Evolutionary conservation across 2,797 vertebrate species (phyloP).

Genomic region (Manis javanica): DNA sequence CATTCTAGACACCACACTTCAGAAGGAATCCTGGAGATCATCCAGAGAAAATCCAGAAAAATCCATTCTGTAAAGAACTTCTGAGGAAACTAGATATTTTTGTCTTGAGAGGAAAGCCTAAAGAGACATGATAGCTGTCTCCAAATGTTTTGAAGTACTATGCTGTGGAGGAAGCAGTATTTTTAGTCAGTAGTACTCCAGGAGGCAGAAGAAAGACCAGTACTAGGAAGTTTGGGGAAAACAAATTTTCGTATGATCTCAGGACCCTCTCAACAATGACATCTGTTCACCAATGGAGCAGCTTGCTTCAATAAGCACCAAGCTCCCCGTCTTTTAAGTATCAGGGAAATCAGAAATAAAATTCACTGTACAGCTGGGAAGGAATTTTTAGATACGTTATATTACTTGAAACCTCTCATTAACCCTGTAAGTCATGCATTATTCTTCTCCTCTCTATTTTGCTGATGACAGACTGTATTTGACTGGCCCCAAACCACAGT

Average conservation of each 20-base stretch:
- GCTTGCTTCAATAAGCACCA: neutral
- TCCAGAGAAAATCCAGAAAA: constrained; percentile 23
- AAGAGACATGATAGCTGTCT: constrained; percentile 55
- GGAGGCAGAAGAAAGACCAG: constrained; percentile 37
- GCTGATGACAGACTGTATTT: constrained; percentile 31
- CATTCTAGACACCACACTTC: constrained; percentile 9
- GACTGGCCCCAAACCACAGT: constrained; percentile 13
- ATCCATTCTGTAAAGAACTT: constrained; percentile 41
- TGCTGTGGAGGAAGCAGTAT: constrained; percentile 57
- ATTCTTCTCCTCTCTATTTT: constrained; percentile 18
- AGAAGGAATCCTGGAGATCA: constrained; percentile 44
- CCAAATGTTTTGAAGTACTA: constrained; percentile 69
- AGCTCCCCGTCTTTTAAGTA: neutral
- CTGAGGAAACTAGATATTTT: constrained; percentile 60
- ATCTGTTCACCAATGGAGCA: constrained; percentile 45
- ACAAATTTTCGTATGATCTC: constrained; percentile 18
- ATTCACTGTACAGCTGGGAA: neutral
- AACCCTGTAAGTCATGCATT: neutral
- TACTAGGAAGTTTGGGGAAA: constrained; percentile 29
- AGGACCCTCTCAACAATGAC: constrained; percentile 36
- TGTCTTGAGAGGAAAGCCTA: constrained; percentile 33
- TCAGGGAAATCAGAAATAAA: constrained; percentile 50
- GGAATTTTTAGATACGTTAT: constrained; percentile 36
- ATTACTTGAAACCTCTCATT: constrained; percentile 29
- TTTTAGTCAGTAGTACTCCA: constrained; percentile 60